phyloP scores from a whole-genome alignment of 1,140 invertebrate species.

The Himalopsyche phryganea region DNA sequence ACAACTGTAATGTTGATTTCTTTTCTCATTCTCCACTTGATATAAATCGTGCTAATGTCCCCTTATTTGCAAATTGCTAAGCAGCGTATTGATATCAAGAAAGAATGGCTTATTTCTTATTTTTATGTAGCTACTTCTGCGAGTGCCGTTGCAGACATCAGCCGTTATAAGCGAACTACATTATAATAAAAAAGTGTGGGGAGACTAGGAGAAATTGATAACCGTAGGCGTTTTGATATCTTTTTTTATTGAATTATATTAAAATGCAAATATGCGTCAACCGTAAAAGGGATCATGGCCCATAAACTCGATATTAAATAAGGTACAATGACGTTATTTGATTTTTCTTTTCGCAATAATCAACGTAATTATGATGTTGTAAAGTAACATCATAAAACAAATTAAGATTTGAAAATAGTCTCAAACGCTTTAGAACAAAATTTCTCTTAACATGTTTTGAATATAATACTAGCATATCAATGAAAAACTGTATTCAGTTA shows the following conservation, averaged over 20 bases:
- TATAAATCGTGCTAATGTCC: constrained; percentile 30
- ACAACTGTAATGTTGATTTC: constrained; percentile 8
- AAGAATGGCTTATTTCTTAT: constrained; percentile 33
- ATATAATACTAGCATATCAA: no score
- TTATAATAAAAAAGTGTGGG: constrained; percentile 19
- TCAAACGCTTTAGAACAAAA: no score
- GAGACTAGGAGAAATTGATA: neutral
- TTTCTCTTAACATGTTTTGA: no score
- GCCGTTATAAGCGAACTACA: constrained; percentile 21
- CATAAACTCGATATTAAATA: no score
- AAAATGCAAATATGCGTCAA: neutral
- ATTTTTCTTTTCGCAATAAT: no score
- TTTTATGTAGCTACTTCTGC: constrained; percentile 26
- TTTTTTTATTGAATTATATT: constrained; percentile 8
- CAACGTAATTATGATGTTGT: no score
- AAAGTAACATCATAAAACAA: no score
- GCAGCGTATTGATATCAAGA: constrained; percentile 27
- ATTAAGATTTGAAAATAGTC: no score
- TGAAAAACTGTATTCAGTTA: no score
- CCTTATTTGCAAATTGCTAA: constrained; percentile 33
- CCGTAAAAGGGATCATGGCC: no score
- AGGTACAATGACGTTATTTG: no score
- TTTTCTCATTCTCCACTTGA: neutral
- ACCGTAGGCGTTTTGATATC: neutral
- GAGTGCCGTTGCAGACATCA: constrained; percentile 12